Conservation (phyloP, 1,140 invertebrate species). For the Hycleus cichorii region DNA sequence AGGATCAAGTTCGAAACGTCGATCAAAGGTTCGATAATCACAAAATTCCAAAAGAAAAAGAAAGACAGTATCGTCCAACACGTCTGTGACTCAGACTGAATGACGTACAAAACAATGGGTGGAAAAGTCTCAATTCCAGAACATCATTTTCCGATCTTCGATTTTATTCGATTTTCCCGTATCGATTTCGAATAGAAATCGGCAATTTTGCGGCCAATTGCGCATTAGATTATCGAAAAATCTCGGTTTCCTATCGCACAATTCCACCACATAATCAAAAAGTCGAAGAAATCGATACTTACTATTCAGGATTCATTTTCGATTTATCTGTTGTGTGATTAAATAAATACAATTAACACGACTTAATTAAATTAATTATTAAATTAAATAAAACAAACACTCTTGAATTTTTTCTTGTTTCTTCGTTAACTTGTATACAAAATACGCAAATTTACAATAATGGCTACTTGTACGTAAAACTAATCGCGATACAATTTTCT, state of each 20-base stretch:
- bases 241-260: constrained; percentile 7
- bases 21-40: not conserved
- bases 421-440: not conserved
- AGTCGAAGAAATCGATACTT: constrained; percentile 38
- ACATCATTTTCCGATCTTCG: not conserved
- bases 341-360: not conserved
- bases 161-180: not conserved
- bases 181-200: constrained; percentile 1
- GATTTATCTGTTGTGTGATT: not conserved
- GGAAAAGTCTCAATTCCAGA: not conserved
- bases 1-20: not conserved
- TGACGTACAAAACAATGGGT: not conserved
- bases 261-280: constrained; percentile 19
- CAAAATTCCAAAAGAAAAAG: not conserved
- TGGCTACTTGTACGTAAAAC: no score
- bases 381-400: not conserved
- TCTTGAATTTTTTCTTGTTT: no score
- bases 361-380: not conserved
- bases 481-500: no score
- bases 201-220: constrained; percentile 2
- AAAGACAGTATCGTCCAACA: not conserved
- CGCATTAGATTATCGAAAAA: constrained; percentile 23
- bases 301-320: constrained; percentile 42
- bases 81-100: not conserved
- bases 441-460: not conserved